These are phyloP conservation scores for Lithobates sylvaticus DNA, from an alignment of 2,797 vertebrate species.

Conservation along the genomic window DNA sequence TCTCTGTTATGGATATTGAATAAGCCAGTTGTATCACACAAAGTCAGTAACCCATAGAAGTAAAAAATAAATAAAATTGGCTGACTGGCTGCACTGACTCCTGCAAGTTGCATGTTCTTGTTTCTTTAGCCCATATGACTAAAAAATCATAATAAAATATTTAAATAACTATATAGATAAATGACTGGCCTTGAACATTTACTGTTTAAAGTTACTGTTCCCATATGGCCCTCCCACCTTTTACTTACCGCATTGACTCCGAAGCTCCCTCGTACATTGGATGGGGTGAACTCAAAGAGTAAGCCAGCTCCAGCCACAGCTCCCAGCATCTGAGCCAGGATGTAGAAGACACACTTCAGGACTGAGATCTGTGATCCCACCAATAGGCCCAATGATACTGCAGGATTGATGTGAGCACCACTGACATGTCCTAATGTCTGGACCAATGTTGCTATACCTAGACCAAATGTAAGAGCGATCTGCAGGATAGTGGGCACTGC, in stretches of 20 bases:
- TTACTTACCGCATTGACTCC: conserved; percentile 51
- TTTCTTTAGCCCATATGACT: too few relatives aligned
- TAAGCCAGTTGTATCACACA: too few relatives aligned
- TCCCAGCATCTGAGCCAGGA: conserved; percentile 55
- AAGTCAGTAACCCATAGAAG: too few relatives aligned
- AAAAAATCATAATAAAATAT: neutral
- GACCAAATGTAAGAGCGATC: conserved; percentile 40
- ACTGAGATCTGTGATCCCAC: conserved; percentile 49
- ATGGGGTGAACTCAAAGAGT: conserved; percentile 45
- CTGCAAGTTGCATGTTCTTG: too few relatives aligned
- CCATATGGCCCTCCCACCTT: too few relatives aligned
- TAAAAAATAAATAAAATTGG: too few relatives aligned
- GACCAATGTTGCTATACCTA: conserved; percentile 47
- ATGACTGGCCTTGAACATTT: neutral
- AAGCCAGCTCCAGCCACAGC: conserved; percentile 46
- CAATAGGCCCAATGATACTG: conserved; percentile 35
- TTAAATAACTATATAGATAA: neutral
- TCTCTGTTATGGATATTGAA: too few relatives aligned
- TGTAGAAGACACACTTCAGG: conserved; percentile 39
- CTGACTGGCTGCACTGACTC: too few relatives aligned
- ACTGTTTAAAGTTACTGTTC: neutral
- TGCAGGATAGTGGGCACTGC: conserved; percentile 36
- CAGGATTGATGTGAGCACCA: conserved; percentile 53
- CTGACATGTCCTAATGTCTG: conserved; percentile 49
- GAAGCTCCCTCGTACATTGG: conserved; percentile 44